These are phyloP conservation scores for Plodia interpunctella DNA, from an alignment of 1,140 invertebrate genomes.

Conservation along the genomic window DNA sequence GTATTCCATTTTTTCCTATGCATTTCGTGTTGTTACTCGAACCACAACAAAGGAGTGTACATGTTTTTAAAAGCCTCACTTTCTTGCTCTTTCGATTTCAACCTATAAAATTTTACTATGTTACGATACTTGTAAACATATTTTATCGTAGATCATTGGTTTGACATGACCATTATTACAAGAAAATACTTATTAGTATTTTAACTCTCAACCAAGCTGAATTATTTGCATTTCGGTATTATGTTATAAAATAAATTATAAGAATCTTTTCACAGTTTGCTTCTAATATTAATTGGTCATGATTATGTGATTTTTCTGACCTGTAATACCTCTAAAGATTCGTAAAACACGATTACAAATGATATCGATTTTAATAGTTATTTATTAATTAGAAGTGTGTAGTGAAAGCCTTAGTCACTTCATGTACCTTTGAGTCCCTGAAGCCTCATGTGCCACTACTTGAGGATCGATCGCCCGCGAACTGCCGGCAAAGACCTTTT, in stretches of 20 bases:
- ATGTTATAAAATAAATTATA: no score
- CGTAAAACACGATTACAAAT: background rate
- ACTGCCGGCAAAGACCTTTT: constrained; percentile 14
- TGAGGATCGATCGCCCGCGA: constrained; percentile 9
- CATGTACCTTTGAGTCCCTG: no score
- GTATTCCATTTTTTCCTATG: constrained; percentile 24
- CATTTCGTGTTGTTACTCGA: constrained; percentile 27
- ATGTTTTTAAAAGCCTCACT: constrained; percentile 11
- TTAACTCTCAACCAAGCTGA: no score
- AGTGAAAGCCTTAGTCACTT: background rate
- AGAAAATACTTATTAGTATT: no score
- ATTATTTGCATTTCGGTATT: no score
- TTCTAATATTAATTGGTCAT: no score
- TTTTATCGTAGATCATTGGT: no score
- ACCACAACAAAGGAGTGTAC: constrained; percentile 16
- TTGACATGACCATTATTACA: no score
- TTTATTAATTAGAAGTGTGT: no score
- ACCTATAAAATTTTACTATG: background rate
- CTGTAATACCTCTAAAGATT: no score
- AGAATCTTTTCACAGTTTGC: no score
- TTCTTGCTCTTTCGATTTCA: background rate
- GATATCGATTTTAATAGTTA: background rate
- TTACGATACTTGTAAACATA: background rate
- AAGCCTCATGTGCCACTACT: background rate
- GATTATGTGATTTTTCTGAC: no score